These are phyloP conservation scores for Setophaga kirtlandii DNA, from an alignment of 2,113 vertebrate species.

Conservation along the genomic window DNA sequence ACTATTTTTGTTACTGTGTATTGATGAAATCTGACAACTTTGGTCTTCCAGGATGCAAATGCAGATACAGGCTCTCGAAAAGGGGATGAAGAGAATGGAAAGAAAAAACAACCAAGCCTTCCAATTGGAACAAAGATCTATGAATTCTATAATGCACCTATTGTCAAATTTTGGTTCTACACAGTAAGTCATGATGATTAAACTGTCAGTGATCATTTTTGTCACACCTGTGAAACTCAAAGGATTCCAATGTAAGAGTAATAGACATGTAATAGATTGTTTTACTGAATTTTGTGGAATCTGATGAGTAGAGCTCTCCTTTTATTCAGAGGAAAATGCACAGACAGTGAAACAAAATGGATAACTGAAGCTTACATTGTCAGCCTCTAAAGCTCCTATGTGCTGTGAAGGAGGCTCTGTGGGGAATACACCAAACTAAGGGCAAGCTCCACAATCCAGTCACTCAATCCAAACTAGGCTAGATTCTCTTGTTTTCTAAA, in stretches of 20 bases:
- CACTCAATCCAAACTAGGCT: background rate
- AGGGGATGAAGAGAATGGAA: conserved; percentile 94
- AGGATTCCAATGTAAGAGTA: background rate
- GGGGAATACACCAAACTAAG: background rate
- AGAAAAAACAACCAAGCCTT: conserved; percentile 83
- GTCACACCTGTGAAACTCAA: background rate
- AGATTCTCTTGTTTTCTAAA: background rate
- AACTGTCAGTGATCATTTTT: background rate
- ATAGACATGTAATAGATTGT: background rate
- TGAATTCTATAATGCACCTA: conserved; percentile 97
- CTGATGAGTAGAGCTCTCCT: background rate
- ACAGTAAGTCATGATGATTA: conserved; percentile 81
- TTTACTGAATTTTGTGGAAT: background rate
- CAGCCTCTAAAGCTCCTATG: background rate
- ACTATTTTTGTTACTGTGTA: background rate
- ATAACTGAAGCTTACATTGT: background rate
- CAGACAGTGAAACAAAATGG: background rate
- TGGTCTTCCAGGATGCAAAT: conserved; percentile 82
- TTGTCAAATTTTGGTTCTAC: conserved; percentile 99
- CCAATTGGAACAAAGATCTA: conserved; percentile 92
- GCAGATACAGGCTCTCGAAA: conserved; percentile 85
- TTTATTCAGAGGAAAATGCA: background rate
- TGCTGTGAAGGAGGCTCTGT: background rate
- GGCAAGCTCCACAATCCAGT: background rate
- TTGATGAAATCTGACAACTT: background rate